These are phyloP conservation scores for Caenorhabditis becei DNA, from an alignment of 2,888 invertebrate species.

Conservation along the genomic window DNA sequence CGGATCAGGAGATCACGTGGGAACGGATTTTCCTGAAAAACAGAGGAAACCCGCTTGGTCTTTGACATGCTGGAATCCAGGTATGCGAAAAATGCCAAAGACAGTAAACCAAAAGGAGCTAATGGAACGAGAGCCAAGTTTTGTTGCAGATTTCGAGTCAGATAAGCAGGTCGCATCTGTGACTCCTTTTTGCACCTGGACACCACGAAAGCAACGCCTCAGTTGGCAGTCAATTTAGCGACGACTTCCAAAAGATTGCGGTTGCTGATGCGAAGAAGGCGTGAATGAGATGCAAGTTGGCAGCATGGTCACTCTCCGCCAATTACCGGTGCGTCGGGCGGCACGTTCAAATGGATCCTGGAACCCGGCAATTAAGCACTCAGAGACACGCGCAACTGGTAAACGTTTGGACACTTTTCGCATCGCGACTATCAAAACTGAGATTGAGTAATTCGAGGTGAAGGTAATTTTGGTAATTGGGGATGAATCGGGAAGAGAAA, in stretches of 20 bases:
- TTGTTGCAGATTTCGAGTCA: too few relatives aligned
- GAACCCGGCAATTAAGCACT: constrained; percentile 49
- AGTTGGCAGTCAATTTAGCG: constrained; percentile 50
- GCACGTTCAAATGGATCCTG: constrained; percentile 41
- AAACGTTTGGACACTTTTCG: constrained; percentile 50
- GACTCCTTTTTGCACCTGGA: constrained; percentile 2
- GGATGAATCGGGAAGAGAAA: background rate
- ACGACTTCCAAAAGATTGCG: constrained; percentile 40
- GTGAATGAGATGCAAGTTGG: constrained; percentile 56
- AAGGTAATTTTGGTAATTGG: background rate
- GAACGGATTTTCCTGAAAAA: background rate
- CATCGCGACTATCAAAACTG: constrained; percentile 46
- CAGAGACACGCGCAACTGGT: constrained; percentile 46
- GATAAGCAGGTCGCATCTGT: too few relatives aligned
- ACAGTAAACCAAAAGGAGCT: background rate
- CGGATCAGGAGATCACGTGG: constrained; percentile 1
- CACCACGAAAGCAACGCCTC: background rate
- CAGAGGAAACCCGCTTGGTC: background rate
- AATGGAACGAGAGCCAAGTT: too few relatives aligned
- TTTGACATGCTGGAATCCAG: too few relatives aligned
- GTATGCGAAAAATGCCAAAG: background rate
- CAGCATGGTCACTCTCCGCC: constrained; percentile 13
- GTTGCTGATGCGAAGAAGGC: constrained; percentile 27
- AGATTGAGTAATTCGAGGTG: constrained; percentile 48
- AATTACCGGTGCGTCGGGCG: constrained; percentile 20